Percentiles rank a stretch among this genome's conserved stretches.
phyloP scores from a whole-genome alignment of 1,140 invertebrate species.

The Cotesia chilonis region DNA sequence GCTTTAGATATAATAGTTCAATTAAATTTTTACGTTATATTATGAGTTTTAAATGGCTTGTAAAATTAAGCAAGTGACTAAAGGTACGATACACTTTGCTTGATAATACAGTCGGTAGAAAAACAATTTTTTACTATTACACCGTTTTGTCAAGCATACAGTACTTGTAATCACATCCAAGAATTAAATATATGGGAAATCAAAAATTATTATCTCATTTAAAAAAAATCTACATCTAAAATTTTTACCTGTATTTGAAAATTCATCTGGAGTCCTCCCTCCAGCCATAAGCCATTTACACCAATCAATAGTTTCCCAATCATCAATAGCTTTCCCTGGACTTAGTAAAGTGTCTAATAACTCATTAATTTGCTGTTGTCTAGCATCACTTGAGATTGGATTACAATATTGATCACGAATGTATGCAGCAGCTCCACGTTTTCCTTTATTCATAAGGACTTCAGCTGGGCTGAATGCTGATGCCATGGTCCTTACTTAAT shows the following conservation, averaged over 20 bases:
- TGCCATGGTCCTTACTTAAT: constrained; percentile 55
- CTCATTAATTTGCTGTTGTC: constrained; percentile 78
- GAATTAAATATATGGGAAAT: no score
- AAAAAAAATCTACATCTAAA: not conserved
- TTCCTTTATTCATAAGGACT: constrained; percentile 80
- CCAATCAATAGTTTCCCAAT: constrained; percentile 92
- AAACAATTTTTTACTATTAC: no score
- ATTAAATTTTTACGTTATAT: not conserved
- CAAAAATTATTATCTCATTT: not conserved
- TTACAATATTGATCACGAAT: constrained; percentile 81
- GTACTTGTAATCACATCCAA: no score
- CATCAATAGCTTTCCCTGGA: constrained; percentile 84
- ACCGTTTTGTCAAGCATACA: no score
- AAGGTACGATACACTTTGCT: no score
- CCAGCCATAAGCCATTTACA: constrained; percentile 92
- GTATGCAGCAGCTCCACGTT: constrained; percentile 78
- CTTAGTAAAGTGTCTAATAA: constrained; percentile 85
- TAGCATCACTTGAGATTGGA: constrained; percentile 53
- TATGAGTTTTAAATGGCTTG: no score
- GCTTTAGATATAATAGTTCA: not conserved
- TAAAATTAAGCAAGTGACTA: no score
- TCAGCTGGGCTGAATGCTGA: constrained; percentile 69
- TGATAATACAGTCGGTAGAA: no score
- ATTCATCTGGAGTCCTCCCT: constrained; percentile 90
- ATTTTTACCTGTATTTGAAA: constrained; percentile 77